Conservation (phyloP, 2,113 vertebrate species). For the Redunca redunca region DNA sequence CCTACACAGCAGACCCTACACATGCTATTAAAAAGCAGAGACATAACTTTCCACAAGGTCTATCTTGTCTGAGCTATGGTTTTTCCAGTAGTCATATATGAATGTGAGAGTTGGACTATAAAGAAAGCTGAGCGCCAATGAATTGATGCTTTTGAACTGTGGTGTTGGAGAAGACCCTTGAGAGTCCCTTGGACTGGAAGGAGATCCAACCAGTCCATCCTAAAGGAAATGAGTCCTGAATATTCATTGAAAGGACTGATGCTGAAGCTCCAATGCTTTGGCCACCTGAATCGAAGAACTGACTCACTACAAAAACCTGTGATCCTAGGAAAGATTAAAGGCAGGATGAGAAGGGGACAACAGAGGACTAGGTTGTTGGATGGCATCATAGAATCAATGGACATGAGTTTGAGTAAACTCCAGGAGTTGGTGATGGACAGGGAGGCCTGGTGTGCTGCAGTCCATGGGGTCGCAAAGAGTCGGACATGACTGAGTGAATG, state of each 20-base stretch:
- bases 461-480: fast-evolving
- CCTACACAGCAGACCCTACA: background rate
- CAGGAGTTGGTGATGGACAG: background rate
- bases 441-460: background rate
- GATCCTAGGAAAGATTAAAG: background rate
- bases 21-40: background rate
- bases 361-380: background rate
- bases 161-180: background rate
- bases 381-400: background rate
- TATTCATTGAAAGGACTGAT: background rate
- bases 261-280: background rate
- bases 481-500: background rate
- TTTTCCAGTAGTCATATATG: background rate
- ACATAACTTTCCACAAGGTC: background rate
- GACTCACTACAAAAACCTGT: background rate
- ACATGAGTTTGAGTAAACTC: background rate
- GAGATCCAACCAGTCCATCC: background rate
- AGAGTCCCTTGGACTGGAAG: background rate
- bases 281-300: background rate
- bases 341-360: background rate
- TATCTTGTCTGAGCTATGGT: background rate
- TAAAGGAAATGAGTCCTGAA: background rate
- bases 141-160: background rate
- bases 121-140: background rate
- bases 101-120: background rate